Base-by-base conservation (phyloP, 2,113 vertebrate species). In the Lamprologus speciosus region DNA sequence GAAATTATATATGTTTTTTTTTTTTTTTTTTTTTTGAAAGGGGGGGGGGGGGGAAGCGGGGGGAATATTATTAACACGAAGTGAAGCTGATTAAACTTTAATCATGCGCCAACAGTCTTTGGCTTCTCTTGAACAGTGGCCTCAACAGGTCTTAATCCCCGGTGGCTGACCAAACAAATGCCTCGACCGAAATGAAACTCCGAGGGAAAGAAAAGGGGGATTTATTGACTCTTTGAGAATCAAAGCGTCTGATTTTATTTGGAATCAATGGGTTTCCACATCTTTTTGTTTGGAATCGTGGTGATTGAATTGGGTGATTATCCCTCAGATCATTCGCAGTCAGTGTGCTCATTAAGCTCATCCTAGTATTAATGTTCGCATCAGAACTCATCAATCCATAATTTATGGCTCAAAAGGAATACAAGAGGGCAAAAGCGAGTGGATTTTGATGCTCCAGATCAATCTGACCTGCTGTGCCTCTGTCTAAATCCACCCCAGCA, bases 71-170 rank as follows among this genome's bases (percentile, higher is more conserved):
- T 93, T 88, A 91, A 86, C 84, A 79, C 6, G 55, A 12, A 85
- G 85, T 40, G 51, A 51, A 68, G 90, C 90, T 95, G 93, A 96
- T 97, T 94, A 96, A 96, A 82, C 21, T 96, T 97, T 96, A 91
- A 97, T 96, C 37, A 7, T 26, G 68, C 91, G 90, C 93, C 95
- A 92, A 93, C 91, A 93, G 93, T 95, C 95, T 92, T 83, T 82
- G 4, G 84, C 86, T 87, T 81, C 65, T 80, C 80, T 82, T 40
- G 7, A 87, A 60, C 88, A 83, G 91, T 91, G 93, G 88, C 93
- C 93, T 95, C 95, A 96, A 96, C 96, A 96, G 95, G 96, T 96
- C 91, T 90, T 88, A 90, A 93, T 96, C 95, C 95, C 92, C 53
- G 9, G 91, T 14, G 91, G 85, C 93, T 80, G 88, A 89, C 85